Percentiles rank a stretch among this genome's conserved stretches.
Conservation (phyloP, 2,797 vertebrate genomes). For the Pseudochirops cupreus region DNA sequence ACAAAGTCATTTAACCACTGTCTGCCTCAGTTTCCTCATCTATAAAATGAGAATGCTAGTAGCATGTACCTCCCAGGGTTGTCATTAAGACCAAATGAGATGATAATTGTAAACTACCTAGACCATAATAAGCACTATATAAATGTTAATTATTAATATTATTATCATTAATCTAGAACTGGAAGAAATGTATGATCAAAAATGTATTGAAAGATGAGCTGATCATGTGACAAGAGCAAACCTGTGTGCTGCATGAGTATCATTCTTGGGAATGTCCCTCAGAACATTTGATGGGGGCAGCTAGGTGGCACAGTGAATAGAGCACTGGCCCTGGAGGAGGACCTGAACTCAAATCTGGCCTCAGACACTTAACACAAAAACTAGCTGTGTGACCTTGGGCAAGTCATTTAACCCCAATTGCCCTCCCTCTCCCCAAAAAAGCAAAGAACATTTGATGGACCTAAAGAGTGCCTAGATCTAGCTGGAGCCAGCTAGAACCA, state of each 20-base stretch:
- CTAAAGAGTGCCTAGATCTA: background rate
- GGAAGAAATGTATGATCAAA: background rate
- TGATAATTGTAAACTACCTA: background rate
- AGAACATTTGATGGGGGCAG: background rate
- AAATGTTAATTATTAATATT: background rate
- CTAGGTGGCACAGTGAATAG: no score
- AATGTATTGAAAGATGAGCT: background rate
- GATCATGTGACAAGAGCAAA: background rate
- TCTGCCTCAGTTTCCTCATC: background rate
- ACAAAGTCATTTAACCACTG: background rate
- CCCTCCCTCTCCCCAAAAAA: no score
- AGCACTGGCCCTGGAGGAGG: no score
- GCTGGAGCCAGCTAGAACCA: background rate
- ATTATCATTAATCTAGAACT: no score
- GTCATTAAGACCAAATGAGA: background rate
- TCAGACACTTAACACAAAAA: no score
- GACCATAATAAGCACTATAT: background rate
- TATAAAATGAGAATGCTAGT: background rate
- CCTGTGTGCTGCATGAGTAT: background rate
- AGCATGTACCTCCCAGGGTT: background rate
- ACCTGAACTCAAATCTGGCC: no score
- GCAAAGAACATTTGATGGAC: background rate
- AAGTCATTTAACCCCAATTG: no score
- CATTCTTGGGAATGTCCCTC: background rate
- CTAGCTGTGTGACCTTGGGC: no score